phyloP scores from a whole-genome alignment of 2,113 vertebrate genomes.

The Rostratula benghalensis region DNA sequence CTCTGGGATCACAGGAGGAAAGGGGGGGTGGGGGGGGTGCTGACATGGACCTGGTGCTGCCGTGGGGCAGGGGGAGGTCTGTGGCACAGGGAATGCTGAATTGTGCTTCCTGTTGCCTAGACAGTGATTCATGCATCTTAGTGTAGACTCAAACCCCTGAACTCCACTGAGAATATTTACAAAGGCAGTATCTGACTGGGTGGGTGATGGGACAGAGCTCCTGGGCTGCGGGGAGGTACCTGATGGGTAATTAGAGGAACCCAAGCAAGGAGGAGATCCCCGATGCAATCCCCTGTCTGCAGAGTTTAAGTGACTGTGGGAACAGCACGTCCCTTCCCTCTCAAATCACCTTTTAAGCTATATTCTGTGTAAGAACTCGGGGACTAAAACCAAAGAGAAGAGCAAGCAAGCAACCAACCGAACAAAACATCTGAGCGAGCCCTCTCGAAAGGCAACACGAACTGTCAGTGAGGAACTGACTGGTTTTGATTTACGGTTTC shows the following conservation, averaged over 20 bases:
- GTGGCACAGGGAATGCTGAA: accelerated
- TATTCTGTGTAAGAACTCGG: background rate
- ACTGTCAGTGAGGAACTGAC: background rate
- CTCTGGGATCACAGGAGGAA: background rate
- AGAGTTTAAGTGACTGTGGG: background rate
- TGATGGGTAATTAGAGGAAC: background rate
- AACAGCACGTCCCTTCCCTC: background rate
- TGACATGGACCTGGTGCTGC: background rate
- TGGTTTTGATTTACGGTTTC: constrained; percentile 2
- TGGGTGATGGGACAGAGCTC: background rate
- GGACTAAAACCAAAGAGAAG: background rate
- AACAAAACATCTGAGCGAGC: background rate
- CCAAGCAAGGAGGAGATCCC: background rate
- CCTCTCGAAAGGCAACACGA: background rate
- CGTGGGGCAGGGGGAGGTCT: background rate
- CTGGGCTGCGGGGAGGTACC: background rate
- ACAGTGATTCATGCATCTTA: background rate
- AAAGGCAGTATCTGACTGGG: background rate
- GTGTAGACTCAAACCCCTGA: background rate
- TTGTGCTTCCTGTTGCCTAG: background rate
- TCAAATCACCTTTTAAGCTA: background rate
- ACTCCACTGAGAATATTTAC: background rate
- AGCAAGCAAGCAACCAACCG: background rate
- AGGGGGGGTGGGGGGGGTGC: background rate
- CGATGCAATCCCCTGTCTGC: background rate